Evolutionary conservation across 2,113 vertebrate species (phyloP).

Genomic region (Tupaia tana): DNA sequence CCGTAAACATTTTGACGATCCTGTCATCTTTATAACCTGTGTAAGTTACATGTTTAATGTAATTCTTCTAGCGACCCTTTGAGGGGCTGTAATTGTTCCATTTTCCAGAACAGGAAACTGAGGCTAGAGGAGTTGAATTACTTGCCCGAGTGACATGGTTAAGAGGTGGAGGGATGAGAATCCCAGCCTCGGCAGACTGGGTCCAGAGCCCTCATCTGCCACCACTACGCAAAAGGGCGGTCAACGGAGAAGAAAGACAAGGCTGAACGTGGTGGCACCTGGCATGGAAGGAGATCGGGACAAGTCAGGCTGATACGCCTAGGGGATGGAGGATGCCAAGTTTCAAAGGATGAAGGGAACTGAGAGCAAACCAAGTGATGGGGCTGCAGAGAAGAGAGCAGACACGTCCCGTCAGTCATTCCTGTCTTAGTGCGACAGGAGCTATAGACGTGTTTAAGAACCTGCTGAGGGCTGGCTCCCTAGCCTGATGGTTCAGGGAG

Average conservation of each 20-base stretch:
- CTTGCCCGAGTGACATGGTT: not conserved
- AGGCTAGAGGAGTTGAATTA: not conserved
- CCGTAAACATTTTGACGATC: too few relatives aligned
- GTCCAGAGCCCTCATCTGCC: not conserved
- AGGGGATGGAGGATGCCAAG: not conserved
- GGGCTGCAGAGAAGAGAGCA: not conserved
- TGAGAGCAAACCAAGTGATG: not conserved
- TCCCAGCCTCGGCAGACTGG: not conserved
- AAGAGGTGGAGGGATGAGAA: not conserved
- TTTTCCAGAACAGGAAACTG: not conserved
- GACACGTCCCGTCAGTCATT: fast-evolving
- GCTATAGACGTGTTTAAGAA: not conserved
- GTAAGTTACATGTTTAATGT: not conserved
- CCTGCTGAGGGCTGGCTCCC: not conserved
- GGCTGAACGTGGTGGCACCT: too few relatives aligned
- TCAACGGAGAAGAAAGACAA: not conserved
- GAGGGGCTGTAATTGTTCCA: not conserved
- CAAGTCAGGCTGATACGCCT: not conserved
- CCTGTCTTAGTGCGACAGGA: not conserved
- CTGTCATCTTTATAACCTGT: not conserved
- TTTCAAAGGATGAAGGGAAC: not conserved
- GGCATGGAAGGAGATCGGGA: not conserved
- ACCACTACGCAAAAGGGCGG: not conserved
- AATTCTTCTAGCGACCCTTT: not conserved
- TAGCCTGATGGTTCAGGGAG: too few relatives aligned